Evolutionary conservation across 2,797 vertebrate species (phyloP).

Genomic region (Pangasius djambal): DNA sequence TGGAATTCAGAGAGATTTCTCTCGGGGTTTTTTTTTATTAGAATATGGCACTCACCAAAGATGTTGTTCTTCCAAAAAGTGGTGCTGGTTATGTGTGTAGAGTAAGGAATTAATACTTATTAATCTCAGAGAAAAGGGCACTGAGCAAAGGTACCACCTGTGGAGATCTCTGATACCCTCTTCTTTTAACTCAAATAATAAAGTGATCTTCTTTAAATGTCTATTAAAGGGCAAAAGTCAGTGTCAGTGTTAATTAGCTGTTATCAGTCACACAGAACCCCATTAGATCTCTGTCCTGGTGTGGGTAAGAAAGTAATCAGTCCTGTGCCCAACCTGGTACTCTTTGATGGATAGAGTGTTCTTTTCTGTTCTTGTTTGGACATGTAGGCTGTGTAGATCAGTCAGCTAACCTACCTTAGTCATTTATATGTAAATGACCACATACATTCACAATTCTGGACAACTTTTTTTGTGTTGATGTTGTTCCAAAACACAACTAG

Average conservation of each 20-base stretch:
- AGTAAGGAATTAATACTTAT: background rate
- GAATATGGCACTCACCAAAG: background rate
- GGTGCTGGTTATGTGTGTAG: background rate
- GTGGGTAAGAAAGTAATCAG: background rate
- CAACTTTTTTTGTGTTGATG: background rate
- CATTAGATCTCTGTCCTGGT: background rate
- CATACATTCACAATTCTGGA: background rate
- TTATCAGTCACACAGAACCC: background rate
- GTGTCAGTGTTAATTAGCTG: constrained; percentile 5
- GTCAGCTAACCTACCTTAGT: background rate
- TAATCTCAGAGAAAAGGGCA: background rate
- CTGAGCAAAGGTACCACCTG: background rate
- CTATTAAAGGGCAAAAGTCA: constrained; percentile 20
- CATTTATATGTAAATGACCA: background rate
- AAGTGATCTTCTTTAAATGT: constrained; percentile 6
- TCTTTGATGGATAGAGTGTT: background rate
- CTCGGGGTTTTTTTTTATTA: constrained; percentile 35
- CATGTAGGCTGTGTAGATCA: background rate
- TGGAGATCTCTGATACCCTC: constrained; percentile 12
- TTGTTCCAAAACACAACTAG: background rate
- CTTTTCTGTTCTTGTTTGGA: background rate
- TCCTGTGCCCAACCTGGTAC: background rate
- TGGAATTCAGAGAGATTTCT: constrained; percentile 6
- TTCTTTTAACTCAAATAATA: background rate
- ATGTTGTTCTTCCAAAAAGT: background rate